These are phyloP conservation scores for Enteromius treurensis DNA, from an alignment of 2,797 vertebrate species.

Conservation along the genomic window DNA sequence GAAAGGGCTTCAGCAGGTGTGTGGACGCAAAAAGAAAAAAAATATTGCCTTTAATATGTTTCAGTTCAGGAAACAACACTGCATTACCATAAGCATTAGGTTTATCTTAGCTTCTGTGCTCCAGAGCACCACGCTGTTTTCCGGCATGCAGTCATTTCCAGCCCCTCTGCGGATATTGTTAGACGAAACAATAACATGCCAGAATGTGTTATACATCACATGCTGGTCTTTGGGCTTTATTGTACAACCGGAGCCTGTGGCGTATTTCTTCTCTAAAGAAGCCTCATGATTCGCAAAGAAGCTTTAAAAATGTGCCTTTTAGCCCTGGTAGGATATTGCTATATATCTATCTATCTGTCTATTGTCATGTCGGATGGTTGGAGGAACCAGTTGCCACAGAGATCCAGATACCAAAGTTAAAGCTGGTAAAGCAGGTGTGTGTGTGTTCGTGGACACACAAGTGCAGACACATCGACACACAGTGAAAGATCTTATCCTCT, in stretches of 20 bases:
- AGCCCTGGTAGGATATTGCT: neutral
- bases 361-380: slow-evolving; percentile 1
- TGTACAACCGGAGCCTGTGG: slow-evolving; percentile 10
- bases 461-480: slow-evolving; percentile 24
- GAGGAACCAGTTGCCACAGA: neutral
- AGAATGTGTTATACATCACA: slow-evolving; percentile 31
- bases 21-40: slow-evolving; percentile 17
- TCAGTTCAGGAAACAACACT: slow-evolving; percentile 20
- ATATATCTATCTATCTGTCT: slow-evolving; percentile 2
- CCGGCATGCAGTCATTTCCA: slow-evolving; percentile 23
- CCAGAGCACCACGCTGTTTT: slow-evolving; percentile 27
- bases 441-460: neutral
- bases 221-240: slow-evolving; percentile 29
- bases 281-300: neutral
- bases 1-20: slow-evolving; percentile 19
- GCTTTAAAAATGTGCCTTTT: neutral
- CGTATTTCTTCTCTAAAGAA: slow-evolving; percentile 35
- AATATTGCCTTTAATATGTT: slow-evolving; percentile 32
- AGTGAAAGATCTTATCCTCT: slow-evolving; percentile 35
- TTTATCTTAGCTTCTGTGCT: slow-evolving; percentile 29
- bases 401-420: neutral
- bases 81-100: slow-evolving; percentile 25
- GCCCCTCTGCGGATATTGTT: slow-evolving; percentile 36
- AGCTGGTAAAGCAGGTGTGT: slow-evolving; percentile 18
- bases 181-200: slow-evolving; percentile 34